Evolutionary conservation across 2,113 vertebrate species (phyloP).

Genomic region (Aptenodytes patagonicus): DNA sequence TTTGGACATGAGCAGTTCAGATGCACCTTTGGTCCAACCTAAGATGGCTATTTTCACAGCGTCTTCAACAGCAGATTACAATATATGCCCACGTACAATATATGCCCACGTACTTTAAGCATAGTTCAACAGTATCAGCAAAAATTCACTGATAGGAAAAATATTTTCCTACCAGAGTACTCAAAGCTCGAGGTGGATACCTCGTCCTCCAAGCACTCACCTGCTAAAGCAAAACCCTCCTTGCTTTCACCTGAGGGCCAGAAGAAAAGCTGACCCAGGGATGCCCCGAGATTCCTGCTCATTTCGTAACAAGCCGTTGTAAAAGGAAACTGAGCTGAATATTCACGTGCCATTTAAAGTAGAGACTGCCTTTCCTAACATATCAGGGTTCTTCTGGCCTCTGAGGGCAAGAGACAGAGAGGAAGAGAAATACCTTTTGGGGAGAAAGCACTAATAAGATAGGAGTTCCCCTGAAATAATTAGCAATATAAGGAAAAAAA

Average conservation of each 20-base stretch:
- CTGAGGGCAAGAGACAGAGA: background rate
- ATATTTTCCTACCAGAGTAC: background rate
- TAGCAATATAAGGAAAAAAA: background rate
- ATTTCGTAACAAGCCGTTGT: background rate
- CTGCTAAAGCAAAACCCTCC: accelerated
- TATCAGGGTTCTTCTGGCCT: background rate
- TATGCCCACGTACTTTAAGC: background rate
- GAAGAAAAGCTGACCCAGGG: background rate
- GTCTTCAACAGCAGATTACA: background rate
- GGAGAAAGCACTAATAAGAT: background rate
- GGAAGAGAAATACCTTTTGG: background rate
- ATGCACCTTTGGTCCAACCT: background rate
- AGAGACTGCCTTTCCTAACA: background rate
- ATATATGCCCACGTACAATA: background rate
- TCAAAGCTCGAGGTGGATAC: background rate
- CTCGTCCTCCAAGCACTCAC: background rate
- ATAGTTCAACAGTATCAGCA: background rate
- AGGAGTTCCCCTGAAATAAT: background rate
- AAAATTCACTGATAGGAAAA: background rate
- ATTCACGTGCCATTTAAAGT: background rate
- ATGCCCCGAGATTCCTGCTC: background rate
- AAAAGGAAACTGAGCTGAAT: background rate
- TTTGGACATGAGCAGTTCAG: background rate
- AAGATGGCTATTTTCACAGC: background rate
- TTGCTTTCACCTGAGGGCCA: background rate